Evolutionary conservation across 30 jellyfish, hydroid and myxozoan species (phyloP).

Genomic region (Chironex yamaguchii): DNA sequence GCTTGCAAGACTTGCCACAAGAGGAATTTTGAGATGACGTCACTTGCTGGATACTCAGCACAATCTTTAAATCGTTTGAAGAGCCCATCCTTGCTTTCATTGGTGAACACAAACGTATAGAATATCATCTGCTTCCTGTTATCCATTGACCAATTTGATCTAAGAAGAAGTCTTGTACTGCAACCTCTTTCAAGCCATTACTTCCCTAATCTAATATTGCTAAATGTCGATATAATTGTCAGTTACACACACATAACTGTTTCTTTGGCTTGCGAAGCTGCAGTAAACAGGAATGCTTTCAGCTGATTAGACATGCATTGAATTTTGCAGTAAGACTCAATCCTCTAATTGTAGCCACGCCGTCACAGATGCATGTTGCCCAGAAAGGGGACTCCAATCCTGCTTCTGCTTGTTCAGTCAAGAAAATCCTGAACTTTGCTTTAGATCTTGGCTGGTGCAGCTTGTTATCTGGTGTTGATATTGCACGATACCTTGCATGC

Average conservation of each 20-base stretch:
- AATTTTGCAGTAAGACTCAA: slow-evolving; percentile 54
- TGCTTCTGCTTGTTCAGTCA: slow-evolving; percentile 59
- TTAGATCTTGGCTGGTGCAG: slow-evolving; percentile 61
- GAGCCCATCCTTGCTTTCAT: slow-evolving; percentile 61
- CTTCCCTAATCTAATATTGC: slow-evolving; percentile 56
- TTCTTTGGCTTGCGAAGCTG: slow-evolving; percentile 60
- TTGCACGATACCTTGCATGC: slow-evolving; percentile 64
- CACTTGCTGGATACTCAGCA: slow-evolving; percentile 66
- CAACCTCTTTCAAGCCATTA: slow-evolving; percentile 62
- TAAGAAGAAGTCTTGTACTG: slow-evolving; percentile 70
- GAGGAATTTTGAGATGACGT: slow-evolving; percentile 50
- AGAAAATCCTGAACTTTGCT: slow-evolving; percentile 29
- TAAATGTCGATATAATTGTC: slow-evolving; percentile 67
- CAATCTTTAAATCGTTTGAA: slow-evolving; percentile 47
- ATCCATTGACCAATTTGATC: slow-evolving; percentile 62
- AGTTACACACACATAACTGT: slow-evolving; percentile 39
- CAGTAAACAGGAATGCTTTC: slow-evolving; percentile 54
- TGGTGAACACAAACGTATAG: slow-evolving; percentile 56
- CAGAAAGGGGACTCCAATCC: slow-evolving; percentile 22
- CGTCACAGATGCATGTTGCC: slow-evolving; percentile 54
- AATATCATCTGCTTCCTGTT: slow-evolving; percentile 37
- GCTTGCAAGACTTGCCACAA: slow-evolving; percentile 35
- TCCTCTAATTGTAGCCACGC: slow-evolving; percentile 68
- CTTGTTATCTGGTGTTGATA: slow-evolving; percentile 63
- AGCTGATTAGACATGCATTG: slow-evolving; percentile 64